These are phyloP conservation scores for Drosophila trapezifrons DNA, from an alignment of 1,140 invertebrate genomes.

Conservation along the genomic window DNA sequence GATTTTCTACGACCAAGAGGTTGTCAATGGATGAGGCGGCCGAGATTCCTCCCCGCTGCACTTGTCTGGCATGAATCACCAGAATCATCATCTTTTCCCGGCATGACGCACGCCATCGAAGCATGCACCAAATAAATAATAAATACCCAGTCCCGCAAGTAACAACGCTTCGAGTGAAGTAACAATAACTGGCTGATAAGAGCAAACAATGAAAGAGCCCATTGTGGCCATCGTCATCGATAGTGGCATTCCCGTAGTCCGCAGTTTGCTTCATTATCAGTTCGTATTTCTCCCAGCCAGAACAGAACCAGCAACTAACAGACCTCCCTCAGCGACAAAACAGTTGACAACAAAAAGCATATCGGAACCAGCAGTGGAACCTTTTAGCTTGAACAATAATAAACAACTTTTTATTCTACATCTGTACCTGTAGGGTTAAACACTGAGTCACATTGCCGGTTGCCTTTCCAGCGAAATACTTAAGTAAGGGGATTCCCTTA, in stretches of 20 bases:
- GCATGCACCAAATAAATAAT: slow-evolving; percentile 41
- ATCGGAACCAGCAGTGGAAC: slow-evolving; percentile 2
- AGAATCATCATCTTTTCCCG: not conserved
- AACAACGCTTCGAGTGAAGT: slow-evolving; percentile 21
- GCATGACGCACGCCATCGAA: slow-evolving; percentile 37
- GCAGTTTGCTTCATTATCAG: slow-evolving; percentile 20
- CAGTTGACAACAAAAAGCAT: slow-evolving; percentile 33
- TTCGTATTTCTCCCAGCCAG: not conserved
- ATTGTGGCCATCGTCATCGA: slow-evolving; percentile 3
- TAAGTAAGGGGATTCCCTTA: not conserved
- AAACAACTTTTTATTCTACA: not conserved
- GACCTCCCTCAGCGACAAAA: not conserved
- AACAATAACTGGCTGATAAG: slow-evolving; percentile 48
- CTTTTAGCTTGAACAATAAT: not conserved
- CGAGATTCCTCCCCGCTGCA: slow-evolving; percentile 28
- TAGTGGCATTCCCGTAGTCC: too few relatives aligned
- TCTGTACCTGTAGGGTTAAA: not conserved
- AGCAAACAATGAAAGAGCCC: slow-evolving; percentile 37
- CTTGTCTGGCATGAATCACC: slow-evolving; percentile 48
- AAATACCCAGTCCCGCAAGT: slow-evolving; percentile 6
- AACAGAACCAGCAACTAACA: not conserved
- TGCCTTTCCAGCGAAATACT: not conserved
- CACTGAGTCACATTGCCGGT: slow-evolving; percentile 10
- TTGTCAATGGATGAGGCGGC: slow-evolving; percentile 3
- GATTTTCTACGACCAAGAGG: slow-evolving; percentile 40